Percentiles rank a stretch among this genome's conserved stretches.
These are phyloP conservation scores for Atopsyche davidsoni DNA, from an alignment of 1,140 invertebrate species.

Conservation along the genomic window DNA sequence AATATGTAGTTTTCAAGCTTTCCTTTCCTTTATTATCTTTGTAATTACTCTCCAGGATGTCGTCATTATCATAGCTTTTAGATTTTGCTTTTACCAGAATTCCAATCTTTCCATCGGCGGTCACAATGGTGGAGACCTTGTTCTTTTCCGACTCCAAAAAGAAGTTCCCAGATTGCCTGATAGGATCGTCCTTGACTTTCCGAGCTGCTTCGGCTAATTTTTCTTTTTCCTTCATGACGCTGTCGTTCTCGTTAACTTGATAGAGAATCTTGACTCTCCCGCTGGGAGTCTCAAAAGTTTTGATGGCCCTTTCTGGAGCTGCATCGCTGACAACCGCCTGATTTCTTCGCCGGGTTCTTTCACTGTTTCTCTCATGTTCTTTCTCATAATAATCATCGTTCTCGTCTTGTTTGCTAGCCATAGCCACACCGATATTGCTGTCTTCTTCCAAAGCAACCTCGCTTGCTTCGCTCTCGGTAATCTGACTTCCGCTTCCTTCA, in stretches of 20 bases:
- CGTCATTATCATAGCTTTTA: constrained; percentile 14
- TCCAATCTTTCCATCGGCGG: constrained; percentile 26
- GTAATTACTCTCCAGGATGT: constrained; percentile 3
- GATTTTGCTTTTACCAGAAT: constrained; percentile 24
- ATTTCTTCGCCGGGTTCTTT: constrained; percentile 7
- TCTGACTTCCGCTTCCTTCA: no score
- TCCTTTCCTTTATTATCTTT: constrained; percentile 8
- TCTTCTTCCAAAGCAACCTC: no score
- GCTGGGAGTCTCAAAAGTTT: constrained; percentile 27
- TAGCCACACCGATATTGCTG: neutral
- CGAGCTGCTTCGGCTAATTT: neutral
- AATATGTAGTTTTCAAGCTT: constrained; percentile 15
- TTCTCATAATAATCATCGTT: constrained; percentile 12
- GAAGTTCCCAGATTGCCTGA: constrained; percentile 12
- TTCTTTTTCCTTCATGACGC: constrained; percentile 8
- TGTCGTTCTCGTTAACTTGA: constrained; percentile 25
- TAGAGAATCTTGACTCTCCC: constrained; percentile 27
- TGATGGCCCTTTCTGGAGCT: constrained; percentile 22
- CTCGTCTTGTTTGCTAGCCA: constrained; percentile 14
- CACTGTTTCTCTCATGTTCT: constrained; percentile 1
- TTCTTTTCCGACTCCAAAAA: constrained; percentile 27
- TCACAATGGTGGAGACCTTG: constrained; percentile 28
- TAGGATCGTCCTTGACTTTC: constrained; percentile 16
- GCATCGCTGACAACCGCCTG: neutral
- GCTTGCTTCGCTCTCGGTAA: neutral